Evolutionary conservation across 2,113 vertebrate genomes (phyloP).

Genomic region (Scopus umbretta): DNA sequence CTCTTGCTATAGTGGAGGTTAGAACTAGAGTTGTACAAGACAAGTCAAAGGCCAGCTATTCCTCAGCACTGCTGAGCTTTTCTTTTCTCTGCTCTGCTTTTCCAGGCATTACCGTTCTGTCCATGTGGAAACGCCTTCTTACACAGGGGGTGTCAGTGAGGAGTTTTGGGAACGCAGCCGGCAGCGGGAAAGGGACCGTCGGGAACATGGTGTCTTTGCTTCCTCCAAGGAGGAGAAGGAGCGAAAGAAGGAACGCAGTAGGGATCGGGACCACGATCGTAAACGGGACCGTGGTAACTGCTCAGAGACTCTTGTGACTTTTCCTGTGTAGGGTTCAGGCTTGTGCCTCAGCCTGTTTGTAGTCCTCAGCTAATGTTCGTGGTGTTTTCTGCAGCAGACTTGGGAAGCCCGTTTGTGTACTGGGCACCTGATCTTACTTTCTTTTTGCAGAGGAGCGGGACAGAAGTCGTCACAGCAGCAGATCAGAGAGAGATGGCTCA

Average conservation of each 20-base stretch:
- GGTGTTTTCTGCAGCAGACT: not conserved
- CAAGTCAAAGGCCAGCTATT: not conserved
- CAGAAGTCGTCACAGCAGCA: conserved; percentile 73
- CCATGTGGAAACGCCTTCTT: conserved; percentile 91
- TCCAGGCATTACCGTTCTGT: conserved; percentile 90
- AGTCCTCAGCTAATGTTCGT: not conserved
- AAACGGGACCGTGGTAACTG: conserved; percentile 78
- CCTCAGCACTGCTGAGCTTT: not conserved
- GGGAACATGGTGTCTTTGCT: conserved; percentile 91
- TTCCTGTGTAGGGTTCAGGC: not conserved
- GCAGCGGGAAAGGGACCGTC: conserved; percentile 88
- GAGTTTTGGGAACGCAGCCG: conserved; percentile 89
- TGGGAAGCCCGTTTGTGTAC: not conserved
- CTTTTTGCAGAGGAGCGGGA: conserved; percentile 80
- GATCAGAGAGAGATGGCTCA: conserved; percentile 76
- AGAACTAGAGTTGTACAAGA: no score
- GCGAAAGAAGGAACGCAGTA: conserved; percentile 73
- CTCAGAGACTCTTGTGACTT: not conserved
- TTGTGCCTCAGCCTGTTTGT: not conserved
- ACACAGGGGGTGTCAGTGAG: conserved; percentile 93
- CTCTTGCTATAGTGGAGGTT: not conserved
- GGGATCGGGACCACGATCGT: conserved; percentile 74
- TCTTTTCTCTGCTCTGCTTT: not conserved
- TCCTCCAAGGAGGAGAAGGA: conserved; percentile 93
- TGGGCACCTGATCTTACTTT: not conserved